Percentiles rank a stretch among this genome's conserved stretches.
These are phyloP conservation scores for Lerista edwardsae DNA, from an alignment of 2,797 vertebrate species.

Conservation along the genomic window DNA sequence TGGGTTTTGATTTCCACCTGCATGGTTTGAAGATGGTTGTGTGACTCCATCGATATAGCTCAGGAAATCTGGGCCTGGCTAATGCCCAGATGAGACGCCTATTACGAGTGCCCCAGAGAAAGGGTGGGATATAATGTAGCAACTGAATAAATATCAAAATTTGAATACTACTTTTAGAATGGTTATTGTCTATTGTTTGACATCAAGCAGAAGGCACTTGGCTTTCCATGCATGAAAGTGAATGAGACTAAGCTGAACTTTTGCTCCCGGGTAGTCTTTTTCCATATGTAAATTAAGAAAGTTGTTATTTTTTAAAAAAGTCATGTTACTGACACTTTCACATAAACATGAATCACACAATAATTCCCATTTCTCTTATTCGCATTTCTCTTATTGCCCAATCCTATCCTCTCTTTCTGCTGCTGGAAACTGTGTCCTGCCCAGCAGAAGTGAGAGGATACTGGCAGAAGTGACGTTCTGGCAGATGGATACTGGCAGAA, in stretches of 20 bases:
- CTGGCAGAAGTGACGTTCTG: no score
- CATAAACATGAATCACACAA: not conserved
- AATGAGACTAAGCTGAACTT: not conserved
- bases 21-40: not conserved
- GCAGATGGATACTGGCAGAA: no score
- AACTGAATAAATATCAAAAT: not conserved
- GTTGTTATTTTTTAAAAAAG: no score
- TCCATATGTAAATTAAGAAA: not conserved
- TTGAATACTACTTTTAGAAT: not conserved
- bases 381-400: not conserved
- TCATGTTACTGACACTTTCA: not conserved
- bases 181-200: not conserved
- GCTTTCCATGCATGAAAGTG: not conserved
- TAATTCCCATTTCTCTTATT: not conserved
- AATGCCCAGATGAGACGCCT: not conserved
- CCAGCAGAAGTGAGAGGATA: no score
- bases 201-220: not conserved
- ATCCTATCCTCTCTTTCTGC: no score
- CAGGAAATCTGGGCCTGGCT: not conserved
- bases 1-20: not conserved
- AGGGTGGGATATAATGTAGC: not conserved
- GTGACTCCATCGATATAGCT: not conserved
- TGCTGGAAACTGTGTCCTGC: no score
- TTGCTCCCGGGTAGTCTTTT: accelerated
- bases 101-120: not conserved